Base-by-base conservation (phyloP, 2,888 invertebrate genomes). In the Sepiola atlantica region DNA sequence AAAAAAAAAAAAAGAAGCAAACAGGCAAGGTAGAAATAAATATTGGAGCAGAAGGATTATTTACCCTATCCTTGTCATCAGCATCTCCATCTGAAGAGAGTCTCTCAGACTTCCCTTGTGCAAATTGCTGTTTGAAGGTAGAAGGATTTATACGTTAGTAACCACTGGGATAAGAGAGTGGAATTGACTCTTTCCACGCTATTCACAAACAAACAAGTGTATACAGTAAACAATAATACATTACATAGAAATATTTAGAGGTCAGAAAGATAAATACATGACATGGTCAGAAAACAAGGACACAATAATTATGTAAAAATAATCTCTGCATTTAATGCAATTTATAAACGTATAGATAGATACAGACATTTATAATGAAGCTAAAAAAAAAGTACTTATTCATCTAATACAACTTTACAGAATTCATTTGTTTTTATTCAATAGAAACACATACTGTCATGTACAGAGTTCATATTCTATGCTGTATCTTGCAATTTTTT, bases 1-100 rank as follows among this genome's bases (percentile, higher is more conserved):
- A 93, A 55, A 55, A 93, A 10, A 45, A 93, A 55, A 93, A 93
- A 55, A 54, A 35, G 32, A 93, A 93, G 61, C 61, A 93, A 55
- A 93, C 35, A 93, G 20, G 55, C 61, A 93, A 55, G 57, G 28
- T 55, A 54, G 28, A 93, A 93, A 93, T 32, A 35, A 93, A 92
- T 54, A 55, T 54, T 20, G 45, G 54, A 92, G 35, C 24, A 35
- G 28, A 92, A 92, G 55, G 55, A 35, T 57, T 55, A 93, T 93
- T 93, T 93, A 93, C 93, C 93, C 93, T 93, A 93, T 93, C 93
- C 35, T 92, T 92, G 92, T 93, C 93, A 61, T 93, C 93, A 10
- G 57, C 55, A 93, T 93, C 93, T 35, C 57, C 57, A 93, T 93
- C 93, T 55, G 93, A 45, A 45, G 45, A 57, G 35, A 57, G 93